Base-by-base conservation (phyloP, 2,888 invertebrate species). In the Campoletis raptor region DNA sequence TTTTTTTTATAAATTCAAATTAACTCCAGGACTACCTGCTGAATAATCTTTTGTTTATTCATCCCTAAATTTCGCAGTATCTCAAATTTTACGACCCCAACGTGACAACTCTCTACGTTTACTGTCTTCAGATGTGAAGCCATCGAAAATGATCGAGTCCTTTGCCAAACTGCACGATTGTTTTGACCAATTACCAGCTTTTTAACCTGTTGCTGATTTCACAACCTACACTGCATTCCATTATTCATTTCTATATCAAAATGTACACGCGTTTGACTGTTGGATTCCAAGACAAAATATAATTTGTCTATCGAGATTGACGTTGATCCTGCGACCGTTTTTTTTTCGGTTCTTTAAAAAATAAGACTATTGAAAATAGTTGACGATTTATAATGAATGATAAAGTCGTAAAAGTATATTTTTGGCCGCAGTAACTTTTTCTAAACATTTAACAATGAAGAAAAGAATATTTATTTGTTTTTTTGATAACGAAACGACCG, bases 191-290 rank as follows among this genome's bases (percentile, higher is more conserved):
- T 61, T 61, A 61, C 30, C 30, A 30, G 61, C 61, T 61, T 61
- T 30, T 15, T 61, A 61, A 61, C 61, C 30, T 5, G 10, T 30
- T 30, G 61, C 61, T 61, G 30, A 30, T 61, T 12, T 61, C 61
- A 61, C 61, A 30, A 24, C 30, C 61, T 61, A 61, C 61, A 61
- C 61, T 30, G 61, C 61, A 61, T 61, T 61, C 61, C 61, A 61
- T 15, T 61, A 61, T 15, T 61, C 61, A 30, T 61, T 61, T 15
- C 4, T 61, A 12, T 30, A 61, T 7, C 61, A 15, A 61, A 6
- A 61, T 61, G 30, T 30, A 61, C 30, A 61, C 61, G 10, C 61
- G 61, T 61, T 12, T 12, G 18, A 24, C 12, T 12, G 30, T 61
- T 7, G 30, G 15, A 30, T 30, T 61, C 6, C 9, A 54, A 10